Evolutionary conservation across 92 coral and sea anemone genomes (phyloP).

Genomic region (Virgularia gustaviana): DNA sequence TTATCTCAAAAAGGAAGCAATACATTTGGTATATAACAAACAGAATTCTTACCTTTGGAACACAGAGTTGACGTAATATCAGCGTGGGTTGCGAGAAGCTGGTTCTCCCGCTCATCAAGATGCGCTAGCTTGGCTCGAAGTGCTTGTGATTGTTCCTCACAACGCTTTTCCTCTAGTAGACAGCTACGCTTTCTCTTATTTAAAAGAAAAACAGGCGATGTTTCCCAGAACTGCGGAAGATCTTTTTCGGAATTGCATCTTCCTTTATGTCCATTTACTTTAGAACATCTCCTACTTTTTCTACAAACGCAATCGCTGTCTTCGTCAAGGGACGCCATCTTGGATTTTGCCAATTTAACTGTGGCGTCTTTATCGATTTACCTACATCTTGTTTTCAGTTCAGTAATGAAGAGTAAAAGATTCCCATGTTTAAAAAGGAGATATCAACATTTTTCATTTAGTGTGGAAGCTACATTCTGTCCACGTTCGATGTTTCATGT

Average conservation of each 20-base stretch:
- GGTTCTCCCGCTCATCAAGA: neutral
- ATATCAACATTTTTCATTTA: too few relatives aligned
- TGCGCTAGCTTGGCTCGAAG: neutral
- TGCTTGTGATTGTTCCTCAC: too few relatives aligned
- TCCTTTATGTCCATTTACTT: conserved; percentile 53
- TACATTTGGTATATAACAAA: too few relatives aligned
- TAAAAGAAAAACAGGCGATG: conserved; percentile 41
- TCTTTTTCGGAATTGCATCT: conserved; percentile 54
- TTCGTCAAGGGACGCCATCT: conserved; percentile 1
- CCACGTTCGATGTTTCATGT: too few relatives aligned
- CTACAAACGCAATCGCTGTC: neutral
- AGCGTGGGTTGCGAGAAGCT: neutral
- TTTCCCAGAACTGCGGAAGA: conserved; percentile 44
- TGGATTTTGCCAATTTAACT: too few relatives aligned
- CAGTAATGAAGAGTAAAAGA: too few relatives aligned
- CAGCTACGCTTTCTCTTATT: conserved; percentile 43
- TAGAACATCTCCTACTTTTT: conserved; percentile 41
- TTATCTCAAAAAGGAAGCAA: too few relatives aligned
- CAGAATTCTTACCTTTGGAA: neutral
- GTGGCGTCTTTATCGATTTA: too few relatives aligned
- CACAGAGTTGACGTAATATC: neutral
- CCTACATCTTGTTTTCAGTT: too few relatives aligned
- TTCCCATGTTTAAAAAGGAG: too few relatives aligned
- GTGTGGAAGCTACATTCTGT: too few relatives aligned
- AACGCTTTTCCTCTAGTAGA: neutral